Evolutionary conservation across 2,113 vertebrate species (phyloP).

Genomic region (Helogale parvula): DNA sequence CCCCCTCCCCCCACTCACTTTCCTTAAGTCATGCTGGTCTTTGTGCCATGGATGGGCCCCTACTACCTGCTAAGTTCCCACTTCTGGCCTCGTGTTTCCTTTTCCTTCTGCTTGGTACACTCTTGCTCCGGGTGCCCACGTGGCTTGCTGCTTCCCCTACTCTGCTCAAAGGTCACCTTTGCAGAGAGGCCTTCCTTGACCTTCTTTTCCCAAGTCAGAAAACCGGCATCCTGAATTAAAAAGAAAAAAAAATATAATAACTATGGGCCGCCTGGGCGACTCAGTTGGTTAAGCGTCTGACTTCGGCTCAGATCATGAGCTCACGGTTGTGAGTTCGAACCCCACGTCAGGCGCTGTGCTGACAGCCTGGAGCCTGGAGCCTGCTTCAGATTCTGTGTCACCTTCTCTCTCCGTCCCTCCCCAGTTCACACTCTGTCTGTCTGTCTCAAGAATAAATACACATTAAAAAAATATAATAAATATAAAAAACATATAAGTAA

Average conservation of each 20-base stretch:
- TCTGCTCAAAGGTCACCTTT: not conserved
- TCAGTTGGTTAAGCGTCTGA: too few species aligned
- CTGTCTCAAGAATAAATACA: too few species aligned
- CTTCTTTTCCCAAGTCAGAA: not conserved
- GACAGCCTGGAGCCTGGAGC: too few species aligned
- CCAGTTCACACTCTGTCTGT: too few species aligned
- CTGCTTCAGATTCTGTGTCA: too few species aligned
- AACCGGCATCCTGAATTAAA: not conserved
- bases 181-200: not conserved
- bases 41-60: not conserved
- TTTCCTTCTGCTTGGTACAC: not conserved
- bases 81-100: not conserved
- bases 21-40: not conserved
- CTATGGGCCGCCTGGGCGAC: too few species aligned
- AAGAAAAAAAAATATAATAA: not conserved
- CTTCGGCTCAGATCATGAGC: too few species aligned
- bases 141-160: not conserved
- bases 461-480: too few species aligned
- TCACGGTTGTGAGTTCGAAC: too few species aligned
- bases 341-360: too few species aligned
- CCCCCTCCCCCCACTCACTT: not conserved
- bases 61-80: not conserved
- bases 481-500: too few species aligned
- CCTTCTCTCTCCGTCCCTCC: too few species aligned
- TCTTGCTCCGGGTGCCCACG: not conserved